phyloP scores from a whole-genome alignment of 2,888 invertebrate genomes.

The Allacma fusca region DNA sequence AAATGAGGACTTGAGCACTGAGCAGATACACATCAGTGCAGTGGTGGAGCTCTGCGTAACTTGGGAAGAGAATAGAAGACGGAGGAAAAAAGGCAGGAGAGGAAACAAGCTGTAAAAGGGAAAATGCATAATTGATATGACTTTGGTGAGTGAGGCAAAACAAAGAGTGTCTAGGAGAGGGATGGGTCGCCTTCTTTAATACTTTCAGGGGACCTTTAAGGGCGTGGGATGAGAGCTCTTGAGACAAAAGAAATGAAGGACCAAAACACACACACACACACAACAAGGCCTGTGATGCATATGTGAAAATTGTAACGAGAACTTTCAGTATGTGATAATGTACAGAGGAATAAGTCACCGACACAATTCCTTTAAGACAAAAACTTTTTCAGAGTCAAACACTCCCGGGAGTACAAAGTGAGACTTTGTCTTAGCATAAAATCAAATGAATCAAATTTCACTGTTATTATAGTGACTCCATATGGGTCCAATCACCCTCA shows the following conservation, averaged over 20 bases:
- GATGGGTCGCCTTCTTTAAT: conserved; percentile 36
- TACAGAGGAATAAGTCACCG: neutral
- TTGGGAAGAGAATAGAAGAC: neutral
- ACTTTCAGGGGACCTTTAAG: conserved; percentile 46
- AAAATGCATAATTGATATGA: conserved; percentile 47
- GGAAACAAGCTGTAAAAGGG: conserved; percentile 39
- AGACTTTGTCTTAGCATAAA: conserved; percentile 41
- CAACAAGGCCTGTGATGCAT: conserved; percentile 38
- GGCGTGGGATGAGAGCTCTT: conserved; percentile 44
- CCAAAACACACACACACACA: conserved; percentile 29
- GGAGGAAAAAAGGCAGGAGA: neutral
- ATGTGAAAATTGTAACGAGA: conserved; percentile 39
- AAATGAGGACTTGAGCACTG: neutral
- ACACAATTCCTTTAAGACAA: conserved; percentile 36
- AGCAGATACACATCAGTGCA: neutral
- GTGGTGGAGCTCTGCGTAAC: too few relatives aligned
- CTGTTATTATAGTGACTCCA: conserved; percentile 43
- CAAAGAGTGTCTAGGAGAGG: conserved; percentile 42
- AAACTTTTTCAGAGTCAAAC: conserved; percentile 29
- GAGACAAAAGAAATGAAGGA: conserved; percentile 43
- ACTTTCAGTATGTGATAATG: neutral
- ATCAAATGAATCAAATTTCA: conserved; percentile 47
- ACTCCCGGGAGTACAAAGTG: conserved; percentile 23
- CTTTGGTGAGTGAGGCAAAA: conserved; percentile 46
- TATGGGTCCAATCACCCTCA: conserved; percentile 49